Base-by-base conservation (phyloP, 2,797 vertebrate species). In the Apogon talboti region DNA sequence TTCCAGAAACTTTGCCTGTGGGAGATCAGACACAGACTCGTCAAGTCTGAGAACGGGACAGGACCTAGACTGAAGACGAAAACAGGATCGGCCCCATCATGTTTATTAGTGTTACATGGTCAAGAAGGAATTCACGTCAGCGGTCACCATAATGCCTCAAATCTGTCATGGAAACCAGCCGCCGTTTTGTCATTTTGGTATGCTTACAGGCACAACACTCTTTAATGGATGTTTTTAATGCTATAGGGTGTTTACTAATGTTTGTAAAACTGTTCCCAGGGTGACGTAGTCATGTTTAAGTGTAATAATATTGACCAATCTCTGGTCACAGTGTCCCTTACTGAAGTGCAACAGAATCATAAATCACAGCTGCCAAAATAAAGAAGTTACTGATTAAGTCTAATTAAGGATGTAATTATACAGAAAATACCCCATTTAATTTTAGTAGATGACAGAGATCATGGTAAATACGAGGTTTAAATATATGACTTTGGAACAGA, bases 121-220 rank as follows among this genome's bases (percentile, higher is more conserved):
- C 44, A 56, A 76, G 73, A 80, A 64, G 81, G 70, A 78, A 71
- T 70, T 80, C 78, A 72, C 76, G 77, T 77, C 81, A 85, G 40
- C 47, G 14, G 81, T 92, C 89, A 91, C 87, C 90, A 85, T 74
- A 90, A 88, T 90, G 91, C 88, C 89, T 90, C 83, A 64, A 77
- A 66, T 57, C 38, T 66, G 70, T 88, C 87, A 74, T 82, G 70
- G 74, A 84, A 87, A 89, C 82, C 83, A 90, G 84, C 85, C 74
- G 33, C 84, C 74, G 33, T 57, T 6, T 71, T 64, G 28, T 81
- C 51, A 10, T 71, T 79, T 75, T 67, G 54, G 84, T 71, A 62
- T 7, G 72, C 74, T 68, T 66, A 62, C 53, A 60, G 42, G 47
- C 54, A 38, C 46, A 9, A 37, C 11, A 50, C 69, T 66, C 52